A percentile compares a stretch with the other conserved stretches of the same genome.
These are phyloP conservation scores for Chesias legatella DNA, from an alignment of 2,888 invertebrate species.

Conservation along the genomic window DNA sequence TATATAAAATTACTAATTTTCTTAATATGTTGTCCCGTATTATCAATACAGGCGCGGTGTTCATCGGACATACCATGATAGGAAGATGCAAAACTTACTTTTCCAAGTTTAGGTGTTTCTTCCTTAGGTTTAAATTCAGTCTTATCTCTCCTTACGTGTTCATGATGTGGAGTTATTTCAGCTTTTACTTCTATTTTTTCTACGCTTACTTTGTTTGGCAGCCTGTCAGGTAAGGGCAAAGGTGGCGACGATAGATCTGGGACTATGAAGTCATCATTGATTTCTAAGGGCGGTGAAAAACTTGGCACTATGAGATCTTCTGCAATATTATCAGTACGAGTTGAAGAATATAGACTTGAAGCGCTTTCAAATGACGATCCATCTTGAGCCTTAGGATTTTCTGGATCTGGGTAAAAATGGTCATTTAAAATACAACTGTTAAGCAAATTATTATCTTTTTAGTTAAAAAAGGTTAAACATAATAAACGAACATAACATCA, in stretches of 20 bases:
- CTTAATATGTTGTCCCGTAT: too few relatives aligned
- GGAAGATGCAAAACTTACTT: slow-evolving; percentile 29
- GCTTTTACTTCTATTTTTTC: slow-evolving; percentile 70
- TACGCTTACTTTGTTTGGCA: slow-evolving; percentile 48
- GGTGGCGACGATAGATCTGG: slow-evolving; percentile 71
- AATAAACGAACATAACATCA: slow-evolving; percentile 4
- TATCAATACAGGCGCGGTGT: too few relatives aligned
- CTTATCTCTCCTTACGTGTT: slow-evolving; percentile 70
- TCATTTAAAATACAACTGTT: slow-evolving; percentile 10
- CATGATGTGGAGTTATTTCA: slow-evolving; percentile 55
- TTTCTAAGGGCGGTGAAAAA: slow-evolving; percentile 80
- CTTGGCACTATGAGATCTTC: slow-evolving; percentile 84
- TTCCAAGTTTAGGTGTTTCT: slow-evolving; percentile 47
- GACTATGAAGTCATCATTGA: slow-evolving; percentile 71
- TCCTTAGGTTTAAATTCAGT: slow-evolving; percentile 70
- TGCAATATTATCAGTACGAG: slow-evolving; percentile 84
- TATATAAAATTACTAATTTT: too few relatives aligned
- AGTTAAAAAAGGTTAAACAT: too few relatives aligned
- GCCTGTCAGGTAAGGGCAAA: slow-evolving; percentile 63
- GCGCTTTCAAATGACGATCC: slow-evolving; percentile 94
- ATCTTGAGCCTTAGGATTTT: slow-evolving; percentile 82
- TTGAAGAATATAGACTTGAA: slow-evolving; percentile 88
- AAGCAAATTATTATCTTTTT: slow-evolving; percentile 5
- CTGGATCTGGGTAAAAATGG: slow-evolving; percentile 65
- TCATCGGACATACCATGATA: neutral